Base-by-base conservation (phyloP, 1,140 invertebrate species). In the Lucilia sericata region DNA sequence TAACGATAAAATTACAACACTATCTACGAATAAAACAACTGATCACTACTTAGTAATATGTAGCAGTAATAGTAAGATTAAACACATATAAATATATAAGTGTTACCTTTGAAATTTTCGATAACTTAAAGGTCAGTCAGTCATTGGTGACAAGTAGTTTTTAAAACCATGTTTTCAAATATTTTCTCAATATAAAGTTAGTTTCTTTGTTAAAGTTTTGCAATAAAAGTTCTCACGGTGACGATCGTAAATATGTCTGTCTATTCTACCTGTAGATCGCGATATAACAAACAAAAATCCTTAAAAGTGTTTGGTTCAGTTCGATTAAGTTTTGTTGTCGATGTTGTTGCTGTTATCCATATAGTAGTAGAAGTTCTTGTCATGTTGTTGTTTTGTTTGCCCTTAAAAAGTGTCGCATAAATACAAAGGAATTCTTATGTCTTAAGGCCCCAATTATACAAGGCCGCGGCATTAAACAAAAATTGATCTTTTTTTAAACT, bases 391-490 rank as follows among this genome's bases (percentile, higher is more conserved):
- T 7, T 70, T 19, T 70, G 2, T 17, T 78, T 78, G 17, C 7
- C 9, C 19, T 4, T n/a, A 84, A 76, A 80, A 80, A 80, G 34
- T 83, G 82, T 65, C 84, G 84, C 82, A 36, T 25, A 30, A 76
- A 55, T 82, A 83, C 82, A 85, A 85, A 85, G 76, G 78, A 30
- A 85, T 85, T 85, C 84, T 75, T 51, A 49, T 85, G 84, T 85
- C 84, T 83, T 82, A 85, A 85, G 82, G 84, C 84, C 76, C 82
- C 84, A 85, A 85, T 85, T 85, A 85, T 85, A 84, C 84, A 85
- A 85, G 84, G 82, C 75, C 84, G 60, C 82, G 81, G 65, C 84
- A 85, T 83, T 84, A 80, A 83, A 65, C 36, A 49, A 60, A 81
- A 85, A 85, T 82, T 76, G 83, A 42, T 55, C 30, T 83, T 83